Percentiles rank a stretch among this genome's conserved stretches.
Conservation (phyloP, 2,113 vertebrate species). For the Chiloscyllium plagiosum region DNA sequence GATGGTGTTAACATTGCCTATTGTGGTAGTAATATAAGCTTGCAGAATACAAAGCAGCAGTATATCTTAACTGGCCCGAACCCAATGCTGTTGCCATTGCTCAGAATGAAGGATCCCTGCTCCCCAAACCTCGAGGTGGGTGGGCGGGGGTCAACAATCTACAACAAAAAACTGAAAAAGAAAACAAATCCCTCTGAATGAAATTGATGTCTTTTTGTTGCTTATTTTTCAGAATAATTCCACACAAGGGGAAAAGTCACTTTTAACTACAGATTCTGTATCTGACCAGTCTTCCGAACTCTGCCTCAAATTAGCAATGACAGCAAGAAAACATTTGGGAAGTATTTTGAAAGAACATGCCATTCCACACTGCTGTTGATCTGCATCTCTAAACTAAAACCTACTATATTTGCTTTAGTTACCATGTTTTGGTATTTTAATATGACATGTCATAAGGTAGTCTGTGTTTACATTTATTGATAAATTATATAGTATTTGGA, state of each 20-base stretch:
- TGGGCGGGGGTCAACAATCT: not conserved
- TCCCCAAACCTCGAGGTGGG: too few relatives aligned
- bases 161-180: not conserved
- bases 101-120: not conserved
- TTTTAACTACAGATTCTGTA: not conserved
- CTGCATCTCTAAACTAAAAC: not conserved
- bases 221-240: not conserved
- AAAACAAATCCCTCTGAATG: constrained; percentile 1
- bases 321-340: not conserved
- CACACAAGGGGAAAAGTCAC: not conserved
- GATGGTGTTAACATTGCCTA: not conserved
- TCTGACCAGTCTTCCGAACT: not conserved
- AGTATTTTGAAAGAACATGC: too few relatives aligned
- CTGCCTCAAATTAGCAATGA: not conserved
- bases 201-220: not conserved
- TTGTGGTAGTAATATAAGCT: not conserved
- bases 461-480: not conserved
- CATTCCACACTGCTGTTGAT: not conserved
- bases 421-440: not conserved
- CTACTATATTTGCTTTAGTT: not conserved
- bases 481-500: not conserved
- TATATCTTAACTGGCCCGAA: not conserved
- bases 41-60: not conserved
- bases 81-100: not conserved
- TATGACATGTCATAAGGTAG: not conserved